phyloP scores from a whole-genome alignment of 2,797 vertebrate species.

The Distichodus sexfasciatus region DNA sequence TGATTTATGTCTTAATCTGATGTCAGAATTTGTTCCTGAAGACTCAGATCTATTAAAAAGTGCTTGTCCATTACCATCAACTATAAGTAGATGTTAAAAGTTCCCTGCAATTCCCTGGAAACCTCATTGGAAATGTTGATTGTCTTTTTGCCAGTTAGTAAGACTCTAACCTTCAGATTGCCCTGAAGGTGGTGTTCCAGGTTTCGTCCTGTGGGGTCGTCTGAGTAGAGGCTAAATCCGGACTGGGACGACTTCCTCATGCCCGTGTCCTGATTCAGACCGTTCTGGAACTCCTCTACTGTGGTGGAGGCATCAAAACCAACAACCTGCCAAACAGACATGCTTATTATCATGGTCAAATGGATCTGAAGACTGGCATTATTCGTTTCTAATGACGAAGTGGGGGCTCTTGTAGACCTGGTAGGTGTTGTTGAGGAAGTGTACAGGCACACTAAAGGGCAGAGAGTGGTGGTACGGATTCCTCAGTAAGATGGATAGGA shows the following conservation, averaged over 20 bases:
- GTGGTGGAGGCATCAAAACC: conserved; percentile 96
- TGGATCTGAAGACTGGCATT: neutral
- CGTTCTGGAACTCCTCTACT: conserved; percentile 94
- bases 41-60: too few species aligned
- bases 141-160: neutral
- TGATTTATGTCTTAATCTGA: too few species aligned
- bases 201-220: conserved; percentile 90
- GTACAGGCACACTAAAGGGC: conserved; percentile 95
- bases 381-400: neutral
- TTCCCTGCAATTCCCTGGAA: too few species aligned
- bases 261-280: conserved; percentile 89
- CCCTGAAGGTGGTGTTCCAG: conserved; percentile 91
- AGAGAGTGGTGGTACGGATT: conserved; percentile 97
- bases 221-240: conserved; percentile 91
- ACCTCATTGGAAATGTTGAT: neutral
- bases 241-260: conserved; percentile 89
- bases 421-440: conserved; percentile 96
- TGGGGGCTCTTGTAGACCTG: conserved; percentile 75
- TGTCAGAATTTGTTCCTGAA: too few species aligned
- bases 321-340: conserved; percentile 79
- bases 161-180: conserved; percentile 83
- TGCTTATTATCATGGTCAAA: neutral
- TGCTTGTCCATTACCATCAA: too few species aligned
- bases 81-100: too few species aligned
- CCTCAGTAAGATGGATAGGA: conserved; percentile 92